Conservation (phyloP, 2,113 vertebrate species). For the Merops nubicus region DNA sequence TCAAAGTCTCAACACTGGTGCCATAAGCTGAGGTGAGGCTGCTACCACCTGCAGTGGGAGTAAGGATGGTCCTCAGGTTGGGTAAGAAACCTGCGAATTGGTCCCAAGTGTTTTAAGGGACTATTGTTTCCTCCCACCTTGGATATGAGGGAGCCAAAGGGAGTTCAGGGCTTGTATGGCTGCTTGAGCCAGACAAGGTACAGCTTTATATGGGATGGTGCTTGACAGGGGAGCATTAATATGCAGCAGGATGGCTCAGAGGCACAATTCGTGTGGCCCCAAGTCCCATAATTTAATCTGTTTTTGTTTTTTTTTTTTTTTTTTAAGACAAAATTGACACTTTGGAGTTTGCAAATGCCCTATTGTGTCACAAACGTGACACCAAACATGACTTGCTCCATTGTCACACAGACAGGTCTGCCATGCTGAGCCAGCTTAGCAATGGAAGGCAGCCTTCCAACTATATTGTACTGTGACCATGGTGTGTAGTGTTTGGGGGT, state of each 20-base stretch:
- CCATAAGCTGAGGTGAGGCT: not conserved
- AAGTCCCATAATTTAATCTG: not conserved
- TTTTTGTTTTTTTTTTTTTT: not conserved
- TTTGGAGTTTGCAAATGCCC: not conserved
- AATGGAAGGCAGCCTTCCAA: not conserved
- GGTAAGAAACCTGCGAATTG: not conserved
- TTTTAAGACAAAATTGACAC: not conserved
- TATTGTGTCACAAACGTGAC: not conserved
- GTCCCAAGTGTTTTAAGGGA: not conserved
- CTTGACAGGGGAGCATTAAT: not conserved
- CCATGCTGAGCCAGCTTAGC: not conserved
- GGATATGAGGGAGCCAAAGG: not conserved
- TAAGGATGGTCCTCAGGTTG: not conserved
- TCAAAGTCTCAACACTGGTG: not conserved
- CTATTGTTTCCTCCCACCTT: not conserved
- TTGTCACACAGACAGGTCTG: not conserved
- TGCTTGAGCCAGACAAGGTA: not conserved
- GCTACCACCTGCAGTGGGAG: not conserved
- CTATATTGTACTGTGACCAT: accelerated
- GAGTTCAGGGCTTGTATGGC: not conserved
- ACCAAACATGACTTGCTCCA: not conserved
- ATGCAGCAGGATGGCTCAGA: not conserved
- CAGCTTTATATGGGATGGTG: not conserved
- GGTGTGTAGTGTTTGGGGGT: not conserved
- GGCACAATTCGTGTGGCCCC: not conserved